Evolutionary conservation across 2,888 invertebrate genomes (phyloP), one percentile per base, ranked within the genome.

Genomic region (Lasioglossum vierecki): DNA sequence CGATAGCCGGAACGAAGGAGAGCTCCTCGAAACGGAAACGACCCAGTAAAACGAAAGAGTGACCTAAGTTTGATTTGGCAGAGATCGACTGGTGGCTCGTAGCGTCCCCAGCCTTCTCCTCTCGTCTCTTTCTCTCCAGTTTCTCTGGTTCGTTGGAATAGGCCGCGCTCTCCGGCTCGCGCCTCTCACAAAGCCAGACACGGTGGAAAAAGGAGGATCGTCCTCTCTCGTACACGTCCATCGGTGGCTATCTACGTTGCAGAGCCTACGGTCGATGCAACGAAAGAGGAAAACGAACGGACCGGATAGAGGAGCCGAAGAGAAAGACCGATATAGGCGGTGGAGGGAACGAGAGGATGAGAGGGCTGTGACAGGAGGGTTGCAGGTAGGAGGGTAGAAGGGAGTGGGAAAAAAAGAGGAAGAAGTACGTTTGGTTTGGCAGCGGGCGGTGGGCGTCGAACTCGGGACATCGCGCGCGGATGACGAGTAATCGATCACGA

Each of bases 401-500:
- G 68, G 9, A n/a, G 53, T 15, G 60, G 41, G 75, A 84, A 88
- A 90, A 90, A 91, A 91, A 83, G 87, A 91, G 90, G 89, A 91
- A 91, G 90, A 87, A 90, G 83, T 91, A 91, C 90, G 92, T 93
- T 92, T 92, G 91, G 91, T 93, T 93, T 92, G 91, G 91, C 91
- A 91, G 91, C 80, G 91, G 89, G 91, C 79, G 88, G 90, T 91
- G 91, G 91, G 91, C 91, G 89, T 91, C 92, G 92, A 93, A 93
- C 92, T 91, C 92, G 91, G 93, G 89, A 93, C 92, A 93, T 91
- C 90, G 93, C 87, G 89, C 88, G 90, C 88, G 92, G 92, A 94
- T 94, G 94, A 94, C 94, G 93, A 94, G 94, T 94, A 94, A 94
- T 94, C 94, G 94, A 94, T 94, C 93, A 94, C 93, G 91, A 93